A percentile compares a stretch with the other conserved stretches of the same genome.
Evolutionary conservation across 2,113 vertebrate species (phyloP).

Genomic region (Camelus dromedarius): DNA sequence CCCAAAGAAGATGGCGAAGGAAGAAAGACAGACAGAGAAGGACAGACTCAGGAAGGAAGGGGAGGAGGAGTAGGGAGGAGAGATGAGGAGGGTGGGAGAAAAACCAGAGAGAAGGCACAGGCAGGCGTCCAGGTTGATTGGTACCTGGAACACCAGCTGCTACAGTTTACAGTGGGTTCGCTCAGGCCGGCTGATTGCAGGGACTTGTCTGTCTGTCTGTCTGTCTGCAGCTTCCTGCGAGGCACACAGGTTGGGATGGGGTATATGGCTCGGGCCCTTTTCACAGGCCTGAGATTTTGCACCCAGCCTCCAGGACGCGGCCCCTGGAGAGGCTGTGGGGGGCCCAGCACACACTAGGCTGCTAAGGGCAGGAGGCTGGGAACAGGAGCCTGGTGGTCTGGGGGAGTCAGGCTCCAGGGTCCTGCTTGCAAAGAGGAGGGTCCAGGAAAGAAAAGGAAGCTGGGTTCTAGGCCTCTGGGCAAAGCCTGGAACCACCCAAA

Average conservation of each 20-base stretch:
- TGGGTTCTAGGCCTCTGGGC: not conserved
- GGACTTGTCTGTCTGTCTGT: constrained; percentile 80
- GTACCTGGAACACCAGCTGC: constrained; percentile 90
- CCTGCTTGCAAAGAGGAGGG: constrained; percentile 30
- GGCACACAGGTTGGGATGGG: constrained; percentile 79
- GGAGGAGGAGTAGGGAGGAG: constrained; percentile 54
- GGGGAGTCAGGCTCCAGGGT: constrained; percentile 82
- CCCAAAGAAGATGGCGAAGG: constrained; percentile 61
- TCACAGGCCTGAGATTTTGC: constrained; percentile 69
- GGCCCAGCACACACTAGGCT: constrained; percentile 70
- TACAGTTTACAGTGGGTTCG: constrained; percentile 86
- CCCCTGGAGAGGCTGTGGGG: constrained; percentile 79
- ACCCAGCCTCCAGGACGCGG: constrained; percentile 83
- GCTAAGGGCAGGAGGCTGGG: constrained; percentile 77
- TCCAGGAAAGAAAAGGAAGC: not conserved
- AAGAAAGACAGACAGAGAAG: constrained; percentile 76
- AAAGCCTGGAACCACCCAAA: not conserved
- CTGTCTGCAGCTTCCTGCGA: constrained; percentile 87
- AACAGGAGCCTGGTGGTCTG: constrained; percentile 79
- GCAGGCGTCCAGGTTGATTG: constrained; percentile 86
- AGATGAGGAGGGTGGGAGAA: not conserved
- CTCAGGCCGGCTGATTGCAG: constrained; percentile 84
- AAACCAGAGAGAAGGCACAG: constrained; percentile 66
- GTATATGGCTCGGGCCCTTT: not conserved
- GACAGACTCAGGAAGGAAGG: constrained; percentile 82